Percentiles rank a stretch among this genome's conserved stretches.
phyloP scores from a whole-genome alignment of 1,140 invertebrate species.

The Wiebesia pumilae region DNA sequence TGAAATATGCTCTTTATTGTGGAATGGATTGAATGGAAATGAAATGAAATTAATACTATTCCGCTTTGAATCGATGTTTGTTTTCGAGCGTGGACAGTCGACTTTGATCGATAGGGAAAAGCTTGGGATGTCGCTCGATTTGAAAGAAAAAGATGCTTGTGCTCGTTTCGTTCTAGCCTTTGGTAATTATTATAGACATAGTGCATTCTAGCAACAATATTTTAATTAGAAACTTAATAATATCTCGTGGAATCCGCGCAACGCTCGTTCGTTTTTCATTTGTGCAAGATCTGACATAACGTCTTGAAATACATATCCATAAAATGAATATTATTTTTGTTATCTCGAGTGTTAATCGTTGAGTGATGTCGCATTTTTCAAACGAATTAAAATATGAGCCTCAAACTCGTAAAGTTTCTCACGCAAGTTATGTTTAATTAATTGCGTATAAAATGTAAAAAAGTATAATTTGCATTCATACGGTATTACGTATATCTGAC shows the following conservation, averaged over 20 bases:
- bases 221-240: too few relatives aligned
- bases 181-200: background rate
- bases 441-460: background rate
- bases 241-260: background rate
- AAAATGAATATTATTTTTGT: background rate
- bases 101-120: background rate
- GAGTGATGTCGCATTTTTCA: background rate
- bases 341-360: background rate
- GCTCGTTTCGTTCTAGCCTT: background rate
- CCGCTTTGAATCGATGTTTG: slow-evolving; percentile 21
- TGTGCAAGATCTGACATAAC: background rate
- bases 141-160: background rate
- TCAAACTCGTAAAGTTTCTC: background rate
- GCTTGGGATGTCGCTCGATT: background rate
- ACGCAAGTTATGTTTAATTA: background rate
- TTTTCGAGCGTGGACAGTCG: background rate
- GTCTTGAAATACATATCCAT: background rate
- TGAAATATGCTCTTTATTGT: slow-evolving; percentile 17
- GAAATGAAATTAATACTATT: slow-evolving; percentile 17
- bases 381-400: background rate
- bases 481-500: background rate
- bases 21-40: background rate
- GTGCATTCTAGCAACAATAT: too few relatives aligned
- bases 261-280: background rate
- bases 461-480: slow-evolving; percentile 2